Evolutionary conservation across 2,888 invertebrate species (phyloP).

Genomic region (Tachina grossa): DNA sequence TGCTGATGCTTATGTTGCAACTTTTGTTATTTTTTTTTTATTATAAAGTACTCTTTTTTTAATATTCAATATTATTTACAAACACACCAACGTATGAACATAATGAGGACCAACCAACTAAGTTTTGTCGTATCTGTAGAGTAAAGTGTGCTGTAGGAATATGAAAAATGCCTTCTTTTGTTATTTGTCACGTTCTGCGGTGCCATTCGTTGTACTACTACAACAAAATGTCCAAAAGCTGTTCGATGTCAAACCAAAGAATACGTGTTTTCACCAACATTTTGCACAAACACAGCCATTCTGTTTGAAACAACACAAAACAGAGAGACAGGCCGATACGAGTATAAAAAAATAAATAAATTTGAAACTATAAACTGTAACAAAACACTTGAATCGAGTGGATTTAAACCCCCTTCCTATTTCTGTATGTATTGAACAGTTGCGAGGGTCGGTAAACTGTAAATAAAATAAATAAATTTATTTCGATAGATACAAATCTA

Average conservation of each 20-base stretch:
- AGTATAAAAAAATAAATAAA: slow-evolving; percentile 19
- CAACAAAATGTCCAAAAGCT: slow-evolving; percentile 70
- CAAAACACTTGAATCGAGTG: slow-evolving; percentile 68
- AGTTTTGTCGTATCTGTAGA: slow-evolving; percentile 38
- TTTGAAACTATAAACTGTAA: slow-evolving; percentile 67
- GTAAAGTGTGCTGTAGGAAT: slow-evolving; percentile 72
- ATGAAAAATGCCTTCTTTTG: slow-evolving; percentile 82
- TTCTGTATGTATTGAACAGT: slow-evolving; percentile 50
- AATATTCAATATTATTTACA: slow-evolving; percentile 61
- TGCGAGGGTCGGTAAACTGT: slow-evolving; percentile 38
- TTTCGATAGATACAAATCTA: too few species aligned
- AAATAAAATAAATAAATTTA: background rate
- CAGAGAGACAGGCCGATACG: slow-evolving; percentile 26
- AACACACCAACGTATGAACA: slow-evolving; percentile 22
- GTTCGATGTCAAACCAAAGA: slow-evolving; percentile 70
- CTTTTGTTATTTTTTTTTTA: slow-evolving; percentile 53
- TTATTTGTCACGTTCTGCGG: slow-evolving; percentile 82
- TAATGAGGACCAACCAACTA: background rate
- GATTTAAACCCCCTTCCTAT: slow-evolving; percentile 2
- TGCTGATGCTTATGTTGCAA: slow-evolving; percentile 70
- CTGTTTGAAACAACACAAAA: slow-evolving; percentile 48
- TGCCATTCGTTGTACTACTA: slow-evolving; percentile 70
- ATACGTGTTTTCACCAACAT: slow-evolving; percentile 71
- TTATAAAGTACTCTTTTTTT: slow-evolving; percentile 59
- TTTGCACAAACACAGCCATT: slow-evolving; percentile 66